Evolutionary conservation across 2,888 invertebrate genomes (phyloP).

Genomic region (Pharmacophagus antenor): DNA sequence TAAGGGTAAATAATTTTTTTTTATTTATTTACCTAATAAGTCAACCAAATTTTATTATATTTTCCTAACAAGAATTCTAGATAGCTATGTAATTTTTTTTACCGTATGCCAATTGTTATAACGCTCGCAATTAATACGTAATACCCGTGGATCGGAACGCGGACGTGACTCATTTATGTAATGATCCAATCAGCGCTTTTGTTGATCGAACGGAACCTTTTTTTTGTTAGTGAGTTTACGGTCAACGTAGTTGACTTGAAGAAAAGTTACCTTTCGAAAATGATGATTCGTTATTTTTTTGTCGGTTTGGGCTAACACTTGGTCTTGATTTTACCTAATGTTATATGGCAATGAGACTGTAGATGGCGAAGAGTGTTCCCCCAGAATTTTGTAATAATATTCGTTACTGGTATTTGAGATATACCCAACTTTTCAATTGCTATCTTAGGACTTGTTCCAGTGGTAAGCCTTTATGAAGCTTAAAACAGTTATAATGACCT

Average conservation of each 20-base stretch:
- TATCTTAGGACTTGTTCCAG: background rate
- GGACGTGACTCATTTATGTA: background rate
- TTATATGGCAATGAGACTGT: no score
- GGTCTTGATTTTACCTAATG: no score
- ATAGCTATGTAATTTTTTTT: background rate
- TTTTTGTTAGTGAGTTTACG: background rate
- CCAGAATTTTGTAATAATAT: no score
- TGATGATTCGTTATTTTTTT: no score
- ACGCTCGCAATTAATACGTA: background rate
- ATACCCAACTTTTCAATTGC: background rate
- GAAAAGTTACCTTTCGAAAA: background rate
- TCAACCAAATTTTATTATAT: no score
- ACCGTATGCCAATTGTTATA: no score
- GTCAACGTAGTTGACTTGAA: background rate
- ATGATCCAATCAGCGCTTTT: constrained; percentile 2
- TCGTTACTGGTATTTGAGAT: background rate
- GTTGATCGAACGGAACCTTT: constrained; percentile 1
- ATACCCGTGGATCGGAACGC: constrained; percentile 3
- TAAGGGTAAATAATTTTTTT: no score
- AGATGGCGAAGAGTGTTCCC: no score
- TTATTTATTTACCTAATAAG: no score
- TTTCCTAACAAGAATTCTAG: background rate
- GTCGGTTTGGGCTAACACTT: no score
- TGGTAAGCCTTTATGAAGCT: background rate
- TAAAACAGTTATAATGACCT: background rate